phyloP scores from a whole-genome alignment of 2,888 invertebrate genomes.

The Torymus tubicola region DNA sequence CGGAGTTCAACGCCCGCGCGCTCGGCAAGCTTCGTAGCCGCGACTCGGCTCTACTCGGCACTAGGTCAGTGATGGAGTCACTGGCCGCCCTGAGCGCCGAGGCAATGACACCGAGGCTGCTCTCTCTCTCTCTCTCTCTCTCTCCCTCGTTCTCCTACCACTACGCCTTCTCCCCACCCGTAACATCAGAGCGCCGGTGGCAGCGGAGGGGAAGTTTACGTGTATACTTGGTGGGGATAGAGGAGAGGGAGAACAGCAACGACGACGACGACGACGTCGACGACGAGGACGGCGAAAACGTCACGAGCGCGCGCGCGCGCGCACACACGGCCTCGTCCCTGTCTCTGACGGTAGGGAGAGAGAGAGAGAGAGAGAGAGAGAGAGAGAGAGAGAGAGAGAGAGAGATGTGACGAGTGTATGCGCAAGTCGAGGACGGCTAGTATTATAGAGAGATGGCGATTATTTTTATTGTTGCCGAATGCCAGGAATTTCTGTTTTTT shows the following conservation, averaged over 20 bases:
- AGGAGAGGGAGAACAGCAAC: slow-evolving; percentile 6
- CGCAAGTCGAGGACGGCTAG: too few relatives aligned
- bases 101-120: slow-evolving; percentile 75
- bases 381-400: too few relatives aligned
- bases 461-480: neutral
- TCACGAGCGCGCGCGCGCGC: slow-evolving; percentile 27
- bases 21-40: slow-evolving; percentile 69
- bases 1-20: slow-evolving; percentile 60
- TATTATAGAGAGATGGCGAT: too few relatives aligned
- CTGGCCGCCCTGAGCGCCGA: slow-evolving; percentile 76
- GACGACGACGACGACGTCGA: slow-evolving; percentile 4
- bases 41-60: slow-evolving; percentile 72
- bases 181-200: neutral
- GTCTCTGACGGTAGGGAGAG: slow-evolving; percentile 17
- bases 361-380: neutral
- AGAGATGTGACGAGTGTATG: too few relatives aligned
- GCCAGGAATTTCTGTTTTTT: too few relatives aligned
- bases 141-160: slow-evolving; percentile 23
- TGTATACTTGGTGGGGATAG: neutral
- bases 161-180: slow-evolving; percentile 17
- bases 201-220: slow-evolving; percentile 17
- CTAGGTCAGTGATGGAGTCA: slow-evolving; percentile 77
- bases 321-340: slow-evolving; percentile 19
- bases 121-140: slow-evolving; percentile 34
- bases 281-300: slow-evolving; percentile 31